Percentiles rank a stretch among this genome's conserved stretches.
Evolutionary conservation across 2,113 vertebrate species (phyloP).

Genomic region (Phalacrocorax brasilianus): DNA sequence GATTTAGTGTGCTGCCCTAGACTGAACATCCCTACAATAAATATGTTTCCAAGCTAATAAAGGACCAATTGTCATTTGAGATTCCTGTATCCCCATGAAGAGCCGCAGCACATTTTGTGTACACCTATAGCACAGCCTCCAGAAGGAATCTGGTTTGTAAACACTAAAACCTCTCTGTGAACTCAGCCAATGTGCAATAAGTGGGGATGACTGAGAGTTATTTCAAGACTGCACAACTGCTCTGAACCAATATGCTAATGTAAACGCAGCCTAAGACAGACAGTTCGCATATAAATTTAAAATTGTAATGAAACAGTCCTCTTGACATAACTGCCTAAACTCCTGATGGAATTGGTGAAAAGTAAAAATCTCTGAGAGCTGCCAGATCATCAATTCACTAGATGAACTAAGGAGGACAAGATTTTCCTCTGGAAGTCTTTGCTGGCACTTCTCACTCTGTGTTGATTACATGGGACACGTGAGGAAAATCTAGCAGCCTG

Average conservation of each 20-base stretch:
- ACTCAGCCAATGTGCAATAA: background rate
- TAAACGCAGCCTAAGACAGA: constrained; percentile 7
- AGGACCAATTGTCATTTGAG: background rate
- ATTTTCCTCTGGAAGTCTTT: constrained; percentile 12
- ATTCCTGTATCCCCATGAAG: background rate
- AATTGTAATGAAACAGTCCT: constrained; percentile 2
- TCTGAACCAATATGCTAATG: constrained; percentile 24
- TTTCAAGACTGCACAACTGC: constrained; percentile 21
- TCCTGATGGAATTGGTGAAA: background rate
- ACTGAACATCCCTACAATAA: background rate
- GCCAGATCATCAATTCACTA: constrained; percentile 6
- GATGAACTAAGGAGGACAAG: background rate
- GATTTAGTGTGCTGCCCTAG: background rate
- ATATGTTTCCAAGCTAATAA: background rate
- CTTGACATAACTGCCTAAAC: constrained; percentile 33
- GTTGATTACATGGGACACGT: background rate
- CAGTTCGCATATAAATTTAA: constrained; percentile 13
- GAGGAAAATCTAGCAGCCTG: background rate
- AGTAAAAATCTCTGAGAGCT: background rate
- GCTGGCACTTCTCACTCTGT: background rate
- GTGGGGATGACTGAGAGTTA: background rate
- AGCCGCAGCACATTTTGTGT: background rate
- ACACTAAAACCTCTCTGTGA: background rate
- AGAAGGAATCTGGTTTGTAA: background rate
- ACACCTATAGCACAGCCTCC: background rate